Percentiles rank a stretch among this genome's conserved stretches.
These are phyloP conservation scores for Toxotes lorentzi DNA, from an alignment of 2,797 vertebrate genomes.

Conservation along the genomic window DNA sequence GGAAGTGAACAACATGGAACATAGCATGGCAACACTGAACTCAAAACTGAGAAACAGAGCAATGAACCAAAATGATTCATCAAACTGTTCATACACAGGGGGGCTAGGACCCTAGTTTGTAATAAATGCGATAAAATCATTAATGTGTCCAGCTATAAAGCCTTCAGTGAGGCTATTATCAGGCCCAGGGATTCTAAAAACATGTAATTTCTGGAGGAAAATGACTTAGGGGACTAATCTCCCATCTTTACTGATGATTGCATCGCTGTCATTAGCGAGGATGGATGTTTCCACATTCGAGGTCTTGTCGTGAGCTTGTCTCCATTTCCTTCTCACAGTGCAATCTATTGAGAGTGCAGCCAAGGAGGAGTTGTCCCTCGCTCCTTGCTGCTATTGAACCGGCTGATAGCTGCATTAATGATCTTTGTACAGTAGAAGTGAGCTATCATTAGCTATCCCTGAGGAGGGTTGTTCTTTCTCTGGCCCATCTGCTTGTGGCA, in stretches of 20 bases:
- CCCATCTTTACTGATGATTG: conserved; percentile 69
- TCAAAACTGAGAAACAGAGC: conserved; percentile 18
- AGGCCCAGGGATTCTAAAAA: conserved; percentile 64
- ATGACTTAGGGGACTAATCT: conserved; percentile 69
- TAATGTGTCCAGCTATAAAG: conserved; percentile 63
- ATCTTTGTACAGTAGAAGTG: conserved; percentile 58
- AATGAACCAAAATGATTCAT: conserved; percentile 44
- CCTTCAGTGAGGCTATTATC: conserved; percentile 69
- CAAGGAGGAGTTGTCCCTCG: conserved; percentile 17
- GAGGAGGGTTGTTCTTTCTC: conserved; percentile 44
- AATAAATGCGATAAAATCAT: conserved; percentile 62
- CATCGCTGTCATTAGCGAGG: conserved; percentile 71
- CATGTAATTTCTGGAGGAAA: conserved; percentile 66
- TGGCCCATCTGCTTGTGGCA: conserved; percentile 61
- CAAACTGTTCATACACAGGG: conserved; percentile 35
- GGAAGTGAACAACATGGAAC: conserved; percentile 50
- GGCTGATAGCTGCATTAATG: conserved; percentile 64
- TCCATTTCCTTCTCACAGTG: conserved; percentile 46
- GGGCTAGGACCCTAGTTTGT: conserved; percentile 22
- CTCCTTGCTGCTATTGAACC: conserved; percentile 50
- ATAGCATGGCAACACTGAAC: conserved; percentile 2
- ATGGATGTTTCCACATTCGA: conserved; percentile 51
- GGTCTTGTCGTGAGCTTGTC: conserved; percentile 29
- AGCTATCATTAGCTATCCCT: conserved; percentile 66
- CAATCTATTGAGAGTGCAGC: conserved; percentile 36